Percentiles rank a stretch among this genome's conserved stretches.
Evolutionary conservation across 37 sponge, comb jelly and placozoan species (phyloP).

Genomic region (Aplysina aerophoba): DNA sequence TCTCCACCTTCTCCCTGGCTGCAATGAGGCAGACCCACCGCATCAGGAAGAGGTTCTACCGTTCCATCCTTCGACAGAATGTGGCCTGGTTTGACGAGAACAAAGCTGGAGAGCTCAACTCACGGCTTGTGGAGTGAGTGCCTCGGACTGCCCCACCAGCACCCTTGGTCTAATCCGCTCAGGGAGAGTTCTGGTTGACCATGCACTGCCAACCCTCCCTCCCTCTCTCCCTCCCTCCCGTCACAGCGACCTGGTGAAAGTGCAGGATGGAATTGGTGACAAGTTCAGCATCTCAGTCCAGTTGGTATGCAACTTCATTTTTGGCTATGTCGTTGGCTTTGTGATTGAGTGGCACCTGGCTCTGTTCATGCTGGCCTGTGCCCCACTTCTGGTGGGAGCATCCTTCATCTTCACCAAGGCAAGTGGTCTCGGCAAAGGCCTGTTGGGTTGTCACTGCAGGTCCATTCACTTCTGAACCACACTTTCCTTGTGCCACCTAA

Average conservation of each 20-base stretch:
- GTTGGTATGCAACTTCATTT: constrained; percentile 43
- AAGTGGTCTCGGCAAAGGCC: neutral
- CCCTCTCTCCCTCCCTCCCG: no score
- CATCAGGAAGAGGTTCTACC: constrained; percentile 61
- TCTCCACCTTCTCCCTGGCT: constrained; percentile 65
- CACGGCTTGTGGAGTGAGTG: constrained; percentile 69
- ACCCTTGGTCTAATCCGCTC: no score
- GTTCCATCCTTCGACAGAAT: constrained; percentile 78
- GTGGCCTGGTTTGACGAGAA: constrained; percentile 90
- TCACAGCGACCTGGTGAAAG: constrained; percentile 58
- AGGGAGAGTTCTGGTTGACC: no score
- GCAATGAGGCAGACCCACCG: constrained; percentile 69
- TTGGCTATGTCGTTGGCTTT: constrained; percentile 61
- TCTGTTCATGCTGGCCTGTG: constrained; percentile 41
- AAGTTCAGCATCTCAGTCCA: constrained; percentile 56
- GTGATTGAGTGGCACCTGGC: constrained; percentile 55
- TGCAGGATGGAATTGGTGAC: constrained; percentile 72
- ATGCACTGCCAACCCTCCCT: no score
- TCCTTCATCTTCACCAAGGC: constrained; percentile 19
- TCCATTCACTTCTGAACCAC: no score
- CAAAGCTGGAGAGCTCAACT: constrained; percentile 68
- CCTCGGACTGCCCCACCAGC: neutral
- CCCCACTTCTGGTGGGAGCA: constrained; percentile 46
- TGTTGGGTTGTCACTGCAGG: neutral
- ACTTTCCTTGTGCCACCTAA: neutral